Conservation (phyloP, 2,797 vertebrate species). For the Myotis pilosus region DNA sequence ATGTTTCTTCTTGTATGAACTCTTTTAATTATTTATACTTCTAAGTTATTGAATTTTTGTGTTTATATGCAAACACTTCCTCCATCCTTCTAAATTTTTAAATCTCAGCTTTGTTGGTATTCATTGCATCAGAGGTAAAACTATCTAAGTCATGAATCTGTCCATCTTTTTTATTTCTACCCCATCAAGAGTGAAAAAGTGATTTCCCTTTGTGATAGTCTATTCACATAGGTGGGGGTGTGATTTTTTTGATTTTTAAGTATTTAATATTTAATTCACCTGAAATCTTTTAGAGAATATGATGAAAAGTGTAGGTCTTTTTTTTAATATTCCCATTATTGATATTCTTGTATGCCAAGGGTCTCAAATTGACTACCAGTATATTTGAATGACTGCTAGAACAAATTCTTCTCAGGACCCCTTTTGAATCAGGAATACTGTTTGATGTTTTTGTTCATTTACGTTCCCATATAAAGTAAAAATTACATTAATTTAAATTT, state of each 20-base stretch:
- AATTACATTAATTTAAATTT: not conserved
- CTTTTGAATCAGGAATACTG: not conserved
- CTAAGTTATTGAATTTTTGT: not conserved
- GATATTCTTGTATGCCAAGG: not conserved
- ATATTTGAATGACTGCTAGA: not conserved
- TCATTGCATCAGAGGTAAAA: constrained; percentile 23
- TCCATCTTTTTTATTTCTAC: not conserved
- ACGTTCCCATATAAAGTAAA: not conserved
- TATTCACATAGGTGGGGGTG: not conserved
- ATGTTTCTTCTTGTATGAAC: not conserved
- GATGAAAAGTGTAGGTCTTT: not conserved
- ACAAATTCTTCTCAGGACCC: not conserved
- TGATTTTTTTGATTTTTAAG: not conserved
- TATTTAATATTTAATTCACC: constrained; percentile 20
- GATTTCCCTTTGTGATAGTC: not conserved
- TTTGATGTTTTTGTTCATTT: not conserved
- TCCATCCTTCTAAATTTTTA: constrained; percentile 16
- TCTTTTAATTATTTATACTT: not conserved
- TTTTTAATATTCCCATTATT: constrained; percentile 3
- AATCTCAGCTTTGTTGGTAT: constrained; percentile 30
- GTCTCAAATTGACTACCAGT: not conserved
- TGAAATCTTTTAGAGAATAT: not conserved
- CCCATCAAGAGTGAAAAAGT: not conserved
- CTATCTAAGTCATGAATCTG: not conserved
- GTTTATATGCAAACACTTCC: not conserved